Conservation (phyloP, 2,113 vertebrate species). For the Nycticebus coucang region DNA sequence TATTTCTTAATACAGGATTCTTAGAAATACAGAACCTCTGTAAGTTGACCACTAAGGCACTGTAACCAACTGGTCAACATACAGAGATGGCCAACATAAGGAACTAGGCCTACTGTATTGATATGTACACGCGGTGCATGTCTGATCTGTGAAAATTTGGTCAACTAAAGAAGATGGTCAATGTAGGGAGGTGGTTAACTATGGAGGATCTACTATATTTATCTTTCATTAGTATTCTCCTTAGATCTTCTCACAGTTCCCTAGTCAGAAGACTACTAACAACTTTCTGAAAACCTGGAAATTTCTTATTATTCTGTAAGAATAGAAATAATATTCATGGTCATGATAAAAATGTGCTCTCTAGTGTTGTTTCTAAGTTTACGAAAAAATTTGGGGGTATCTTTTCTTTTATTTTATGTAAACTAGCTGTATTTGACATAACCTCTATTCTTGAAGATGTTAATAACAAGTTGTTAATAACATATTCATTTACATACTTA, state of each 20-base stretch:
- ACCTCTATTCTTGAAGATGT: neutral
- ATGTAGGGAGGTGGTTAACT: no score
- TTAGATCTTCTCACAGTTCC: neutral
- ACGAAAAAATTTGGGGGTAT: neutral
- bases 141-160: no score
- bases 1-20: neutral
- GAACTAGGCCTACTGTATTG: no score
- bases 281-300: neutral
- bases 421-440: neutral
- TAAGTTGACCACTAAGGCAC: no score
- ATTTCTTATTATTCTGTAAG: neutral
- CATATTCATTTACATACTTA: neutral
- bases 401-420: slow-evolving; percentile 15
- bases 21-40: neutral
- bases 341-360: neutral
- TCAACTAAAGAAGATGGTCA: no score
- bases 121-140: no score
- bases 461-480: neutral
- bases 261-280: neutral
- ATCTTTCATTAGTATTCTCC: neutral
- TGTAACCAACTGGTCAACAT: no score
- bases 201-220: no score
- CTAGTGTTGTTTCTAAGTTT: neutral
- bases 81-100: no score
- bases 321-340: neutral